Evolutionary conservation across 2,113 vertebrate species (phyloP).

Genomic region (Onychorhynchus coronatus): DNA sequence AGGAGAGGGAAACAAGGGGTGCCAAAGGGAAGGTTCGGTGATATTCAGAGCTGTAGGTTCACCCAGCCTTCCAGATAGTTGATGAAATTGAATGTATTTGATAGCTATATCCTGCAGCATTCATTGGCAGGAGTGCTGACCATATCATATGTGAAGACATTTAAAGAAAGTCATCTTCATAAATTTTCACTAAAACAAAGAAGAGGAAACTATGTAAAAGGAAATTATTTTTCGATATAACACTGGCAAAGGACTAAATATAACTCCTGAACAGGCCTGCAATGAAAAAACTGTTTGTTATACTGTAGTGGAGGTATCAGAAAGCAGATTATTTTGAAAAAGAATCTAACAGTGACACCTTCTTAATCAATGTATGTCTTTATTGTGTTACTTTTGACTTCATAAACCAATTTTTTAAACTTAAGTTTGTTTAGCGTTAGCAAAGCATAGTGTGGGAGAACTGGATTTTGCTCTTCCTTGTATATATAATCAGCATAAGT

Average conservation of each 20-base stretch:
- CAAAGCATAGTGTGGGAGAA: constrained; percentile 45
- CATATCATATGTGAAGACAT: neutral
- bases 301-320: neutral
- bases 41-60: neutral
- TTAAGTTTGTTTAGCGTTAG: constrained; percentile 39
- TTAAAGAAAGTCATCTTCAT: neutral
- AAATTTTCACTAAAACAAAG: neutral
- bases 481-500: constrained; percentile 58
- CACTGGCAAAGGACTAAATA: neutral
- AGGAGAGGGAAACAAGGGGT: neutral
- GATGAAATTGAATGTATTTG: neutral
- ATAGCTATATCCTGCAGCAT: neutral
- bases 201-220: neutral
- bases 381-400: constrained; percentile 18
- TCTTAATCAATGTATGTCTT: constrained; percentile 1
- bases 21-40: neutral
- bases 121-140: neutral
- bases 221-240: neutral
- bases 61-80: neutral
- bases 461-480: constrained; percentile 56
- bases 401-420: neutral
- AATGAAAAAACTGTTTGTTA: neutral
- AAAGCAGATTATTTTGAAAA: constrained; percentile 17
- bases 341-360: neutral
- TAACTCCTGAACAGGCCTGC: neutral